Evolutionary conservation across 2,113 vertebrate species (phyloP).

Genomic region (Grus americana): DNA sequence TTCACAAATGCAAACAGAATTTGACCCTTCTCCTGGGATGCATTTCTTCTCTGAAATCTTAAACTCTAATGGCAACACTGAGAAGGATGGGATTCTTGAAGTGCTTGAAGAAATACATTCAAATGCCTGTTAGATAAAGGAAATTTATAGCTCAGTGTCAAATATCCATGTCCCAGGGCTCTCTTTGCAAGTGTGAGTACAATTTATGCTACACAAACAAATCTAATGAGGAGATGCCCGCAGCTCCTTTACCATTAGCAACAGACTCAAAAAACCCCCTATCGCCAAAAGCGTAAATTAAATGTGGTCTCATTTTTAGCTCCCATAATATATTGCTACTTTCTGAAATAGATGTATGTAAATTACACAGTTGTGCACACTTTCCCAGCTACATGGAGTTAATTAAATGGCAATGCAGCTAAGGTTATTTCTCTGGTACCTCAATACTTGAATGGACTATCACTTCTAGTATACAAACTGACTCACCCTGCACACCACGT

Average conservation of each 20-base stretch:
- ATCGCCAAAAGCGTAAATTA: neutral
- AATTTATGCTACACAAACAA: constrained; percentile 1
- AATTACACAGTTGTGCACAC: neutral
- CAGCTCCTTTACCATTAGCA: neutral
- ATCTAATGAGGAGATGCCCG: neutral
- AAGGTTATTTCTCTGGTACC: neutral
- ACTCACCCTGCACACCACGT: neutral
- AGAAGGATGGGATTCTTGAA: constrained; percentile 52
- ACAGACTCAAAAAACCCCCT: neutral
- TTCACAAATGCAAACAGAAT: neutral
- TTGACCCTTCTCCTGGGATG: neutral
- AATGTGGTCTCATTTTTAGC: neutral
- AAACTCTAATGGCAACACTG: neutral
- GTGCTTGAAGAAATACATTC: constrained; percentile 4
- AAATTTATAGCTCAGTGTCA: constrained; percentile 45
- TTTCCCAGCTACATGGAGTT: neutral
- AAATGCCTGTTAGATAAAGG: neutral
- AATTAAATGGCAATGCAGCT: neutral
- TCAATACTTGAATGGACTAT: neutral
- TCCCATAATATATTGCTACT: neutral
- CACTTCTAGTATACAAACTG: neutral
- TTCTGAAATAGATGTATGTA: neutral
- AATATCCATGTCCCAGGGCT: neutral
- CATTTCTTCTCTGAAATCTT: neutral
- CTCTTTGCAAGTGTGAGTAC: neutral